phyloP scores from a whole-genome alignment of 2,113 vertebrate species.

The Nothobranchius kuhntae region DNA sequence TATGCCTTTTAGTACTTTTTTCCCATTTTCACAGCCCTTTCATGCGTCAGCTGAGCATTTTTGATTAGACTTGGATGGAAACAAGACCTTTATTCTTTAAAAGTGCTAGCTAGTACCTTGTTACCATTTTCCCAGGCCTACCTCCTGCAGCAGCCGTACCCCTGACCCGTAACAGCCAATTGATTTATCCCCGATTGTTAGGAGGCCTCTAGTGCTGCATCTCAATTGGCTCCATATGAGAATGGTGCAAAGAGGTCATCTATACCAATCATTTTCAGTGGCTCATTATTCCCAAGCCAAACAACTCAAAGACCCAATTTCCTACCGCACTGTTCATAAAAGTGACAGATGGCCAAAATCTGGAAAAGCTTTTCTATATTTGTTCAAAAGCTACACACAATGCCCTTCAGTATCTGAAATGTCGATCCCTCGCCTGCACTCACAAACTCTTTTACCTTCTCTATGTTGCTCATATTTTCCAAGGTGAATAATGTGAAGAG shows the following conservation, averaged over 20 bases:
- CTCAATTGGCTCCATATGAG: conserved; percentile 78
- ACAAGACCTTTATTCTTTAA: conserved; percentile 42
- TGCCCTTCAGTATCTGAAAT: conserved; percentile 60
- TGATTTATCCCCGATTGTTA: conserved; percentile 82
- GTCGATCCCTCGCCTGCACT: conserved; percentile 37
- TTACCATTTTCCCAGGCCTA: conserved; percentile 70
- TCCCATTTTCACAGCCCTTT: conserved; percentile 12
- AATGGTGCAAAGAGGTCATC: conserved; percentile 74
- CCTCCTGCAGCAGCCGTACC: conserved; percentile 61
- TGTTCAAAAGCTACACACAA: conserved; percentile 65
- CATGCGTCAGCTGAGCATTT: conserved; percentile 2
- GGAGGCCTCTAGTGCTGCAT: conserved; percentile 61
- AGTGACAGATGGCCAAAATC: conserved; percentile 81
- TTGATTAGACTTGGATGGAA: conserved; percentile 23
- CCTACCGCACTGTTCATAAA: conserved; percentile 80
- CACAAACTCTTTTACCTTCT: conserved; percentile 65
- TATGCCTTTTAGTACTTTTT: neutral
- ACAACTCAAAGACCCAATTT: conserved; percentile 78
- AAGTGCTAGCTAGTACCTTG: conserved; percentile 41
- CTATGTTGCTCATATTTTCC: conserved; percentile 68
- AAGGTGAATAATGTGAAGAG: conserved; percentile 64
- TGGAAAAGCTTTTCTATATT: conserved; percentile 75
- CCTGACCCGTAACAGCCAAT: conserved; percentile 67
- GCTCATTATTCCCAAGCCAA: conserved; percentile 78
- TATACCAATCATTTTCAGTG: conserved; percentile 79